Base-by-base conservation (phyloP, 2,113 vertebrate genomes). In the Piaya cayana region DNA sequence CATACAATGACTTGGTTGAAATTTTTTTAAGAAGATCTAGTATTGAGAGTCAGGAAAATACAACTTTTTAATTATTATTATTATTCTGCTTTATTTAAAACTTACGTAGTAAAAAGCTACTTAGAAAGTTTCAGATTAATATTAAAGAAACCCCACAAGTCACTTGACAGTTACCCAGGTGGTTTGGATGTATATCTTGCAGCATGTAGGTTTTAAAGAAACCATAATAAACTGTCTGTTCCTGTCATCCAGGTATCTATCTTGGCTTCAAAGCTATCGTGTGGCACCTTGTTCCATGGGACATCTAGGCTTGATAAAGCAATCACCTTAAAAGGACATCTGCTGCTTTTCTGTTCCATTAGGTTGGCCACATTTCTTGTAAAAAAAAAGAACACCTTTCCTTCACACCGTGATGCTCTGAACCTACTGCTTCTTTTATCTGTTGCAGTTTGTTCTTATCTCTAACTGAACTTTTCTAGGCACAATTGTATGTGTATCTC, bases 401-500 rank as follows among this genome's bases (percentile, higher is more conserved):
- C 60, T 53, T 7, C 32, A 65, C 3, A 52, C 21, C 1, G 2
- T 4, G 12, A 82, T 27, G 19, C 27, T 27, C 32, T 30, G 18
- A 92, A 76, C 5, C 29, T 69, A 29, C 16, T 27, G 7, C 12
- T 80, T 32, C 47, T 49, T 78, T 70, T 26, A 36, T 27, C 32
- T 53, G n/a, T 32, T 47, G 62, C 14, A 49, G 59, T 36, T 32
- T 71, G 58, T 94, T 68, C 39, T 72, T n/a, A 55, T 3, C 6
- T 69, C 37, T 63, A 26, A 27, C 55, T 43, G 34, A 93, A 34
- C 3, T 34, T 26, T 50, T 80, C 60, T 13, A 10, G 7, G 12
- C 3, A 10, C 3, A 34, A 1, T 0, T 5, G 0, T 4, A 29
- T 22, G 14, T 23, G 8, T 55, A 22, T 70, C 81, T 68, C 69